phyloP scores from a whole-genome alignment of 2,113 vertebrate species.

The Zosterops lateralis region DNA sequence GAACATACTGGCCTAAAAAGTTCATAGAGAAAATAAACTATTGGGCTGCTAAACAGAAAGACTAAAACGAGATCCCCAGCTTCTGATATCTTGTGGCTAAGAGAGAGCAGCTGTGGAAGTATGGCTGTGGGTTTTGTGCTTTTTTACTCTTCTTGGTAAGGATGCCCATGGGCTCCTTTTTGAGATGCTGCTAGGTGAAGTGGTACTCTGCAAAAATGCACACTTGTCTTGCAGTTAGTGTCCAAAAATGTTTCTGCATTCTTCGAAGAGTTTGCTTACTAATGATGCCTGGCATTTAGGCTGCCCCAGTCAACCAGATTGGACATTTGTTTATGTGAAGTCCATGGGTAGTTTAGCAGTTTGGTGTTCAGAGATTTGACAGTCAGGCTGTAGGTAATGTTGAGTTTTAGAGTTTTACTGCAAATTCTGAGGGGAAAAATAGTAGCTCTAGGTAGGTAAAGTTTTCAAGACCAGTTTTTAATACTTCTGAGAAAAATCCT shows the following conservation, averaged over 20 bases:
- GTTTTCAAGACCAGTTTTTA: neutral
- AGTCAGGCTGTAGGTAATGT: neutral
- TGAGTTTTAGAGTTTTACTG: neutral
- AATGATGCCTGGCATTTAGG: neutral
- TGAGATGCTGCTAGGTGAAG: neutral
- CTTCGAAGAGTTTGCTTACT: neutral
- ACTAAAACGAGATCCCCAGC: neutral
- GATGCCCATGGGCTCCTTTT: neutral
- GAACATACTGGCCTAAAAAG: neutral
- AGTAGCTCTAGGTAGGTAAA: neutral
- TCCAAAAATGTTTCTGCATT: neutral
- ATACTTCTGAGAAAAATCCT: neutral
- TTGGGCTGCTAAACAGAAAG: neutral
- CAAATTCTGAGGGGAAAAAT: neutral
- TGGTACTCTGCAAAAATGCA: neutral
- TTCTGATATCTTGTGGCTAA: accelerated
- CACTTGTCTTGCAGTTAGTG: neutral
- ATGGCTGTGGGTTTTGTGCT: neutral
- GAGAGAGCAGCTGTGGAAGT: neutral
- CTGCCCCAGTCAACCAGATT: neutral
- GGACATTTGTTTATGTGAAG: neutral
- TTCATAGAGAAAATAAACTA: neutral
- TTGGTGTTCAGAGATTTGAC: neutral
- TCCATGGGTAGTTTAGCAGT: neutral
- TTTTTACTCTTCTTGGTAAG: neutral